A percentile compares a stretch with the other conserved stretches of the same genome.
Conservation (phyloP, 2,113 vertebrate species). For the Scopus umbretta region DNA sequence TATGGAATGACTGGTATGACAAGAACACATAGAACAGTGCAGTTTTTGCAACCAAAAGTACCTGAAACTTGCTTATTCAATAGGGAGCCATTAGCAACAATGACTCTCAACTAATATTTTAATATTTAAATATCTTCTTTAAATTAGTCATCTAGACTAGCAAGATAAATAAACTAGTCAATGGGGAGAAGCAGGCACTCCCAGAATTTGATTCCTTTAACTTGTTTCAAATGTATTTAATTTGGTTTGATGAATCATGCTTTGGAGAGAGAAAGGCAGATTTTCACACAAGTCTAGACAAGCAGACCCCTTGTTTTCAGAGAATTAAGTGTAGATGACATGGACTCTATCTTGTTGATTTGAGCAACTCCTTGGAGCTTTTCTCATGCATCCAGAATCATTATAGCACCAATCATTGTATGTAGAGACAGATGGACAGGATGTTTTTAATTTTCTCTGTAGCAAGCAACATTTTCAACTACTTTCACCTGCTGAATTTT, state of each 20-base stretch:
- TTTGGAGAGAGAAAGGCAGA: neutral
- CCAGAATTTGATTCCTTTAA: neutral
- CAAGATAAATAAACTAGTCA: neutral
- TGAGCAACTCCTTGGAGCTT: neutral
- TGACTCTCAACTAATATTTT: neutral
- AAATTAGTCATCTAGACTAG: neutral
- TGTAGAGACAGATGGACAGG: neutral
- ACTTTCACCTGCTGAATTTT: neutral
- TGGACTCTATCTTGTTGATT: neutral
- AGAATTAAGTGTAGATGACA: neutral
- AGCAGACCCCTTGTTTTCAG: neutral
- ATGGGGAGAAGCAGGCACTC: neutral
- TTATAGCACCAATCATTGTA: neutral
- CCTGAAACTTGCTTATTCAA: neutral
- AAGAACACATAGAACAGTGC: neutral
- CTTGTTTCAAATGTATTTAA: neutral
- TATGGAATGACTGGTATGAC: neutral
- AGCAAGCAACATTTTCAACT: neutral
- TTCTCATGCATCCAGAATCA: neutral
- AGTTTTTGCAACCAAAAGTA: accelerated
- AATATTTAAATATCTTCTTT: neutral
- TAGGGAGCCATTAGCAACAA: neutral
- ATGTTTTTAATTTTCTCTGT: neutral
- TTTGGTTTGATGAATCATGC: neutral
- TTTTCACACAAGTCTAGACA: neutral